Base-by-base conservation (phyloP, 2,888 invertebrate genomes). In the Sabatieria punctata region DNA sequence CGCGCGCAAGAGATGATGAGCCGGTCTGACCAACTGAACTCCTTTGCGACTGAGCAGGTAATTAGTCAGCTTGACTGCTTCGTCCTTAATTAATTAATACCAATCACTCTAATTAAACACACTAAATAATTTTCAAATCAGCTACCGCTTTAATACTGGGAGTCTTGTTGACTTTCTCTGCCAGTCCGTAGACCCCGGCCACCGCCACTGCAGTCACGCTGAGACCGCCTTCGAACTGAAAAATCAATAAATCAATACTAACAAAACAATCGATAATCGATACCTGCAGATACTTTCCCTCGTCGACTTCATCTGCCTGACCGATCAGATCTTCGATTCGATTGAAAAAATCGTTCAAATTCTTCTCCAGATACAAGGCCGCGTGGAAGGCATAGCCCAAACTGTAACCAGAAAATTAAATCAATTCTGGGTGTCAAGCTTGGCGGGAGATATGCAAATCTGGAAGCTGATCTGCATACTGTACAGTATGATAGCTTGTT, bases 221-320 rank as follows among this genome's bases (percentile, higher is more conserved):
- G 23, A 54, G 30, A 22, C 53, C 54, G 4, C 51, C 54, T 6
- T 52, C 52, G 35, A 49, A 52, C 53, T 54, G 30, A 13, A 51
- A 50, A 27, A 21, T 6, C 8, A n/a, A 30, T 30, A 15, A 30
- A 30, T 30, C 8, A 30, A 30, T 11, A 30, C 8, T n/a, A n/a
- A n/a, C n/a, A n/a, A n/a, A n/a, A n/a, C 15, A 36, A 30, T 23
- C 33, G 18, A 43, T 18, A 33, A 13, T 15, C 2, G 30, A 22
- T 13, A 71, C 71, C 60, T 71, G 70, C 47, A 71, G 71, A 58
- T 81, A 78, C 59, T 77, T 78, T 13, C 82, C 80, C 69, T 91
- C 85, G 69, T 91, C 85, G 3, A 85, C 80, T 74, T 93, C 91
- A 69, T 95, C 93, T 1, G 91, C 91, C 61, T 91, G 88, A 2